Conservation (phyloP, 2,113 vertebrate genomes). For the Psephotus haematonotus region DNA sequence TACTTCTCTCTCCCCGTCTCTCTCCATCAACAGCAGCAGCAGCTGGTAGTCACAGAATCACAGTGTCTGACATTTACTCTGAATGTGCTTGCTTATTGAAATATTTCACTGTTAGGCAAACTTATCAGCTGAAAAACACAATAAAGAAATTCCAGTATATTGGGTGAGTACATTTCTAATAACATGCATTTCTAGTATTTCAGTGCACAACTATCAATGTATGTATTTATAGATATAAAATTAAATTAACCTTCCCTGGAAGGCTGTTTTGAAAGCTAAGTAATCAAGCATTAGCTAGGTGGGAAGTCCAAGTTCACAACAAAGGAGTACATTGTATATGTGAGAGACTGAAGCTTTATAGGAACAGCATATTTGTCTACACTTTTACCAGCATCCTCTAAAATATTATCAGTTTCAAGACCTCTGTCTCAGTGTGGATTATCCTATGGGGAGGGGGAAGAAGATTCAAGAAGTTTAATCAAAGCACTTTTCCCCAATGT, state of each 20-base stretch:
- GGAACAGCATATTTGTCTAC: not conserved
- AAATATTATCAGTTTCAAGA: not conserved
- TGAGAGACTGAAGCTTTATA: not conserved
- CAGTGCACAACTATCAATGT: not conserved
- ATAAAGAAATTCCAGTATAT: conserved; percentile 10
- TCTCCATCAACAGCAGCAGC: conserved; percentile 66
- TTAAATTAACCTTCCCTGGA: not conserved
- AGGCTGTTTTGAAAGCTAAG: not conserved
- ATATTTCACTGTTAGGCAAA: conserved; percentile 71
- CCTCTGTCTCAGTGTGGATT: not conserved
- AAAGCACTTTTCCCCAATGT: not conserved
- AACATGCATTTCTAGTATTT: not conserved
- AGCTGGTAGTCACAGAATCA: conserved; percentile 71
- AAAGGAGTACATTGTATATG: not conserved
- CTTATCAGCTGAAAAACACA: conserved; percentile 72
- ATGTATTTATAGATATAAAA: conserved; percentile 1
- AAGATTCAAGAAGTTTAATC: conserved; percentile 6
- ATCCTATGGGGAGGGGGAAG: not conserved
- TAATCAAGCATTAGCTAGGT: not conserved
- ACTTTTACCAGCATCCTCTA: not conserved
- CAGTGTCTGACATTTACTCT: conserved; percentile 75
- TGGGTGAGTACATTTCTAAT: not conserved
- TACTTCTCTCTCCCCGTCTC: not conserved
- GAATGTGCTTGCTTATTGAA: conserved; percentile 74
- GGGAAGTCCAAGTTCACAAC: not conserved